A percentile compares a stretch with the other conserved stretches of the same genome.
These are phyloP conservation scores for Drosophila lutescens DNA, from an alignment of 2,888 invertebrate species.

Conservation along the genomic window DNA sequence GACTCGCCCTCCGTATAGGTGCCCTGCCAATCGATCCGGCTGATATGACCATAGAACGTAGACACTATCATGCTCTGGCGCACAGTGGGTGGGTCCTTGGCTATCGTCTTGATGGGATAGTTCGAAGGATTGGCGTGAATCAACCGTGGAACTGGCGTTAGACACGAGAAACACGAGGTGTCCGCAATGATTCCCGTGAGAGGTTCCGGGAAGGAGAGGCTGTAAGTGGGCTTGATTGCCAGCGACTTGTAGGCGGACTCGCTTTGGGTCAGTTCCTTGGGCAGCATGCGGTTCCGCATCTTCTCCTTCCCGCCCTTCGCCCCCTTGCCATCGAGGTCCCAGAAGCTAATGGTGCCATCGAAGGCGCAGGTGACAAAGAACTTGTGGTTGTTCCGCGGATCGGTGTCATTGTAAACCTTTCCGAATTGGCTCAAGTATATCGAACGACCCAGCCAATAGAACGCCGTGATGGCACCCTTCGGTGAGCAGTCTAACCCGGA, in stretches of 20 bases:
- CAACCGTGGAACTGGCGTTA: slow-evolving; percentile 37
- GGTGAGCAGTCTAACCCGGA: slow-evolving; percentile 88
- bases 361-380: slow-evolving; percentile 88
- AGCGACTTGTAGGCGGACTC: slow-evolving; percentile 88
- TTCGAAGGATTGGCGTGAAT: slow-evolving; percentile 62
- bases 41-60: slow-evolving; percentile 80
- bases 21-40: slow-evolving; percentile 87
- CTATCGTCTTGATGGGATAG: slow-evolving; percentile 52
- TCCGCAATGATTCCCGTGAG: slow-evolving; percentile 82
- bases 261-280: slow-evolving; percentile 86
- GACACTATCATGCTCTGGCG: slow-evolving; percentile 72
- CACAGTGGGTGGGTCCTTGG: slow-evolving; percentile 63
- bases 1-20: slow-evolving; percentile 87
- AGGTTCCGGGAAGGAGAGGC: slow-evolving; percentile 85
- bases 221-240: slow-evolving; percentile 87
- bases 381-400: slow-evolving; percentile 84
- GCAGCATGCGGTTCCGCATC: slow-evolving; percentile 81
- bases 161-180: slow-evolving; percentile 65
- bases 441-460: slow-evolving; percentile 89
- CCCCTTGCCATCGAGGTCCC: slow-evolving; percentile 86
- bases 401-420: slow-evolving; percentile 84
- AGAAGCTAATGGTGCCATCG: slow-evolving; percentile 89
- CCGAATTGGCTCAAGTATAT: slow-evolving; percentile 87
- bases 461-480: slow-evolving; percentile 87
- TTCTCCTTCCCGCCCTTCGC: slow-evolving; percentile 47